phyloP scores from a whole-genome alignment of 2,888 invertebrate genomes.

The Monoplex corrugatus region DNA sequence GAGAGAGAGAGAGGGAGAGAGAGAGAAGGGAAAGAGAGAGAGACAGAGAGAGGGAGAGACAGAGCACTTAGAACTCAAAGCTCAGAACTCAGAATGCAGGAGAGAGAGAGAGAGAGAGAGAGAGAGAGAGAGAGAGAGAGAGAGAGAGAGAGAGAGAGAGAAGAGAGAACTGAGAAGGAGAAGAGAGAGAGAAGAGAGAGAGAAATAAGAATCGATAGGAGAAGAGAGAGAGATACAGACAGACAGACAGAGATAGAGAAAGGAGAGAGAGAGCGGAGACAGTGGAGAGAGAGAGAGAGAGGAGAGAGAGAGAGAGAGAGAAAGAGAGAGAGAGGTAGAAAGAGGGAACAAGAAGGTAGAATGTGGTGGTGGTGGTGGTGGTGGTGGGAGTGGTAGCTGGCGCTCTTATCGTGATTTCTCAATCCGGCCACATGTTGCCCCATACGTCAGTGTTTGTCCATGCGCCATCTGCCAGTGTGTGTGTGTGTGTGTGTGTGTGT shows the following conservation, averaged over 20 bases:
- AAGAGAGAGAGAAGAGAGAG: background rate
- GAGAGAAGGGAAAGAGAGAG: no score
- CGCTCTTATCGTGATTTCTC: background rate
- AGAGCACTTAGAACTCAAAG: no score
- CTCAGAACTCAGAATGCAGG: no score
- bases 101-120: background rate
- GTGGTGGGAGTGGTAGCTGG: background rate
- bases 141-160: background rate
- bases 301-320: background rate
- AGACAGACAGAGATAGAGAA: background rate
- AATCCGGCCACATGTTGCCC: slow-evolving; percentile 32
- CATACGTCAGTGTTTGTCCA: slow-evolving; percentile 34
- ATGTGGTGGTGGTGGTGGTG: background rate
- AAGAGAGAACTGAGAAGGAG: background rate
- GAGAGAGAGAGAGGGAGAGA: no score
- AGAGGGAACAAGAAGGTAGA: background rate
- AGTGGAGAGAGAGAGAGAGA: background rate
- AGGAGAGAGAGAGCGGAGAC: background rate
- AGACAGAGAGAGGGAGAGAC: no score
- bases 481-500: background rate
- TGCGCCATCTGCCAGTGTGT: slow-evolving; percentile 36
- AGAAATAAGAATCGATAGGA: background rate
- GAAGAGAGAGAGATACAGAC: background rate
- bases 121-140: background rate
- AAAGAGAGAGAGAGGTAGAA: background rate